These are phyloP conservation scores for Daphoenositta chrysoptera DNA, from an alignment of 2,113 vertebrate genomes.

Conservation along the genomic window DNA sequence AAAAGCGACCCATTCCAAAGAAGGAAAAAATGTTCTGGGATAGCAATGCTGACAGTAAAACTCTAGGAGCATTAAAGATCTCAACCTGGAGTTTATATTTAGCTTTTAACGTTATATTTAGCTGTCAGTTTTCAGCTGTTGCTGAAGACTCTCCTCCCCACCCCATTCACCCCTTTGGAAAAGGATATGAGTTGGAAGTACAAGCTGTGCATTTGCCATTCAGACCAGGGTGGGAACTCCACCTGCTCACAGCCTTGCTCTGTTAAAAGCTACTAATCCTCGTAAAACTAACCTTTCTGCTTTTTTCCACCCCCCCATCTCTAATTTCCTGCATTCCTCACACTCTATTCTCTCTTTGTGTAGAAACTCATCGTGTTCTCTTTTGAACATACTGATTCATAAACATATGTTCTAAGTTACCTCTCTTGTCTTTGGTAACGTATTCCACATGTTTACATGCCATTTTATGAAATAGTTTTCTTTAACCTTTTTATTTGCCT, in stretches of 20 bases:
- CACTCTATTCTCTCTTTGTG: constrained; percentile 62
- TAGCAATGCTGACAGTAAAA: background rate
- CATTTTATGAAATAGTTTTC: constrained; percentile 66
- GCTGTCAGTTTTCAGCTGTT: background rate
- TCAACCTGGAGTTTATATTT: background rate
- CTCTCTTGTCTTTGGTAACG: constrained; percentile 68
- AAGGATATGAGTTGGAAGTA: background rate
- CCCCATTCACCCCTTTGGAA: background rate
- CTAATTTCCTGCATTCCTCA: constrained; percentile 53
- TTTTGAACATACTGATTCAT: constrained; percentile 49
- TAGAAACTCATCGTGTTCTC: constrained; percentile 49
- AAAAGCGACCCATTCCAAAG: background rate
- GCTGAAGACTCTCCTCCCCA: background rate
- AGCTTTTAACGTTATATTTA: background rate
- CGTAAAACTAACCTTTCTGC: constrained; percentile 45
- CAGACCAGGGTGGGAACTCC: constrained; percentile 48
- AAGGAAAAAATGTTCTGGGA: background rate
- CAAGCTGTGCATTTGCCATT: constrained; percentile 16
- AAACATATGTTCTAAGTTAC: constrained; percentile 72
- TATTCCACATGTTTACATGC: constrained; percentile 62
- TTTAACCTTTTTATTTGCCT: constrained; percentile 71
- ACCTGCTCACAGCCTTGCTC: constrained; percentile 62
- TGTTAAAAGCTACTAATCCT: constrained; percentile 67
- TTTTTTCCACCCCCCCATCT: background rate
- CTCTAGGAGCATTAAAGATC: background rate